Evolutionary conservation across 2,113 vertebrate species (phyloP).

Genomic region (Salvelinus fontinalis): DNA sequence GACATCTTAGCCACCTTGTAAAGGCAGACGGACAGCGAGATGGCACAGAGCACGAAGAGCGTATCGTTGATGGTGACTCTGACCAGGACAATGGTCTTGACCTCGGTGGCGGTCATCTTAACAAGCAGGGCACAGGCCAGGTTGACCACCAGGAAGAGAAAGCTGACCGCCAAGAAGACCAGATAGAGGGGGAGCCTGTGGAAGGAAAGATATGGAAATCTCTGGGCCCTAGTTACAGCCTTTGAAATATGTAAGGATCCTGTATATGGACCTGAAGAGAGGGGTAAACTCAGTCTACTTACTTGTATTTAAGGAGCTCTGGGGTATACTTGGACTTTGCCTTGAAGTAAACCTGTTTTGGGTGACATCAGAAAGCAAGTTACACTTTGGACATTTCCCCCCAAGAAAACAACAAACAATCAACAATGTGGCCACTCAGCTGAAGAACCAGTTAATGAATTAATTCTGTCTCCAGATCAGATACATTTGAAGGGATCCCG

Average conservation of each 20-base stretch:
- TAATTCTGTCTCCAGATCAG: no score
- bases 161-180: slow-evolving; percentile 79
- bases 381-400: background rate
- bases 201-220: background rate
- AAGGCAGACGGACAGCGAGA: slow-evolving; percentile 85
- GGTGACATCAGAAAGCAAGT: background rate
- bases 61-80: slow-evolving; percentile 88
- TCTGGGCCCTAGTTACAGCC: no score
- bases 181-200: slow-evolving; percentile 69
- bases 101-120: slow-evolving; percentile 78
- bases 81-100: slow-evolving; percentile 81
- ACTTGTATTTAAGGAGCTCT: slow-evolving; percentile 86
- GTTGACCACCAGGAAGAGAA: slow-evolving; percentile 87
- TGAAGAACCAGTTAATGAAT: no score
- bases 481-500: no score
- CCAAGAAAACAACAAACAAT: no score
- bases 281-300: slow-evolving; percentile 35
- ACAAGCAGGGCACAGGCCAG: slow-evolving; percentile 85
- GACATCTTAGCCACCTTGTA: slow-evolving; percentile 92
- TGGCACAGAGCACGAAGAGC: slow-evolving; percentile 83
- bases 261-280: slow-evolving; percentile 39
- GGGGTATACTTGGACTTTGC: slow-evolving; percentile 88
- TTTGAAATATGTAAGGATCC: slow-evolving; percentile 75
- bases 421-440: no score
- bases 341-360: slow-evolving; percentile 86